phyloP scores from a whole-genome alignment of 2,888 invertebrate species.

The Melieria omissa region DNA sequence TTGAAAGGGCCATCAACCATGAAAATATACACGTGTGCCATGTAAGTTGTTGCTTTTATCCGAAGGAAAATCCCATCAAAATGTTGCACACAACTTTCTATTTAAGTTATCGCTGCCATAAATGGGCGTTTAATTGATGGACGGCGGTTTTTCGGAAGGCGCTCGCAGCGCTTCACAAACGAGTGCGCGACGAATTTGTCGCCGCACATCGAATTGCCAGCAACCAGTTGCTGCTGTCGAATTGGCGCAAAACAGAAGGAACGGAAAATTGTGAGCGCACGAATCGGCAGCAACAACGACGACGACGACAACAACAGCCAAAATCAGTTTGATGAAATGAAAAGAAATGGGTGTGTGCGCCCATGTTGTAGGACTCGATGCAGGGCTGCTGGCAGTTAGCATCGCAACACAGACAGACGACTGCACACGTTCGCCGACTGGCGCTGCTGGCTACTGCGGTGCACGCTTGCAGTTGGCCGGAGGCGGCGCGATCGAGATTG shows the following conservation, averaged over 20 bases:
- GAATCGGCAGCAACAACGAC: conserved; percentile 34
- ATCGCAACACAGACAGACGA: background rate
- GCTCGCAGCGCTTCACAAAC: conserved; percentile 3
- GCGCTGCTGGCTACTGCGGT: no score
- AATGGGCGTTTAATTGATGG: background rate
- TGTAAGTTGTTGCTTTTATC: no score
- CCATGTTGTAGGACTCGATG: background rate
- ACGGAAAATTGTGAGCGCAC: conserved; percentile 3
- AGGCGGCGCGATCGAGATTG: no score
- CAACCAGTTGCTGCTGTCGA: background rate
- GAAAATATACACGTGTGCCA: no score
- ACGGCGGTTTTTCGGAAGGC: background rate
- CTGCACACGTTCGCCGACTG: no score
- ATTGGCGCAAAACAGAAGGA: background rate
- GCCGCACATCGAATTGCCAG: conserved; percentile 48
- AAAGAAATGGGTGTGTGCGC: conserved; percentile 14
- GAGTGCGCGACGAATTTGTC: conserved; percentile 59
- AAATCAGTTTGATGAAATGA: conserved; percentile 1
- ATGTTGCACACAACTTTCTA: no score
- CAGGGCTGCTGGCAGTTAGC: background rate
- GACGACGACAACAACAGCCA: conserved; percentile 32
- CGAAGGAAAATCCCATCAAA: no score
- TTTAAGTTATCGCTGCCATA: background rate
- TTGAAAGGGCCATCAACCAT: no score
- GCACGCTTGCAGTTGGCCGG: no score